Base-by-base conservation (phyloP, 2,888 invertebrate genomes). In the Thereva nobilitata region DNA sequence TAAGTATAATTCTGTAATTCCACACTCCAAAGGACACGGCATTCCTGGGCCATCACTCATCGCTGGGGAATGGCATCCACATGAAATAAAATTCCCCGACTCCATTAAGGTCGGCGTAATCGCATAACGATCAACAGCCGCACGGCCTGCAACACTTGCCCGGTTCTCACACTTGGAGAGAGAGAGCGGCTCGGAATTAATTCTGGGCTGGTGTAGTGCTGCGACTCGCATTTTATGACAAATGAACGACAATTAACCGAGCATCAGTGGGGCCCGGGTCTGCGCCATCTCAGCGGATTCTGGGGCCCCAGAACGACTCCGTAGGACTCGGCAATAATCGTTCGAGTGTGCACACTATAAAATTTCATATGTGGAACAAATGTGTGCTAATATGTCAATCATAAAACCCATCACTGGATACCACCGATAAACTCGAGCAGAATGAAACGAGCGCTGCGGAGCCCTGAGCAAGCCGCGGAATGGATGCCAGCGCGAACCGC, bases 341-440 rank as follows among this genome's bases (percentile, higher is more conserved):
- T 23, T n/a, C 6, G 8, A 12, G 45, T 34, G 38, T 41, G 10
- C n/a, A 47, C 12, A 34, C 47, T 49, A 47, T 59, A 64, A 53
- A 64, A 64, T 53, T 64, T 64, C 68, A 68, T 64, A 67, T 68
- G 66, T 68, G 64, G 59, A 64, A 53, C 68, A 68, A 68, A 68
- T 68, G 68, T 68, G 68, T 64, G 68, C 64, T 68, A 67, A 68
- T 63, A 63, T 67, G 68, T 67, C 68, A 68, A 68, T 68, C 68
- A 67, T 68, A 64, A 12, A 66, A 59, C 57, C 53, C 66, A 68
- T 68, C 61, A 61, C 47, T 55, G 55, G 52, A 41, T 68, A 40
- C 52, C 12, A 52, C 23, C 5, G 23, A 52, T 8, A 23, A 8
- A 23, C 10, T 9, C 9, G 52, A 8, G 10, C 47, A 37, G 59